Evolutionary conservation across 2,888 invertebrate species (phyloP).

Genomic region (Eurytoma adleriae): DNA sequence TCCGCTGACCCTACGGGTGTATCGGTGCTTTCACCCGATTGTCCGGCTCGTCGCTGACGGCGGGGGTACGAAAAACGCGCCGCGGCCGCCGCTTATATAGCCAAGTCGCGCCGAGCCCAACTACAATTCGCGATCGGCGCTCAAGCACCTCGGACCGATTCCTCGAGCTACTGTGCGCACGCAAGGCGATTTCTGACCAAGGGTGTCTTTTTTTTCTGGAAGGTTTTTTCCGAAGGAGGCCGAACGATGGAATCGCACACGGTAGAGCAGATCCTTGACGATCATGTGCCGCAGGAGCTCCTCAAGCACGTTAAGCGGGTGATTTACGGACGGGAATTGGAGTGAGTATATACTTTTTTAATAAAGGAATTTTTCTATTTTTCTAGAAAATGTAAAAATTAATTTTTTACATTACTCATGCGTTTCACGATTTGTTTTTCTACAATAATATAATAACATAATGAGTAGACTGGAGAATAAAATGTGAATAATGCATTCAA

Average conservation of each 20-base stretch:
- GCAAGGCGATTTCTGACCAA: background rate
- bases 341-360: constrained; percentile 40
- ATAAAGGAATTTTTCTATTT: background rate
- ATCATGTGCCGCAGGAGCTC: constrained; percentile 80
- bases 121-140: background rate
- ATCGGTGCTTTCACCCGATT: too few relatives aligned
- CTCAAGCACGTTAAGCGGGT: constrained; percentile 83
- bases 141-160: background rate
- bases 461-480: too few relatives aligned
- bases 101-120: background rate
- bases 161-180: too few relatives aligned
- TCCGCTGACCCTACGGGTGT: too few relatives aligned
- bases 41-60: too few relatives aligned
- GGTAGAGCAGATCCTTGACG: constrained; percentile 79
- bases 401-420: background rate
- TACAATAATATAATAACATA: too few relatives aligned
- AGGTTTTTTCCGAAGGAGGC: background rate
- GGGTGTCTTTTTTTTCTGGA: background rate
- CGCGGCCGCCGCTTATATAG: too few relatives aligned
- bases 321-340: constrained; percentile 84
- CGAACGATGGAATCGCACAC: constrained; percentile 56
- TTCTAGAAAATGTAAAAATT: background rate
- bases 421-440: background rate
- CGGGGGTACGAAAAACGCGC: background rate
- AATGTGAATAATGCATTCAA: too few relatives aligned